A percentile compares a stretch with the other conserved stretches of the same genome.
Conservation (phyloP, 2,888 invertebrate genomes). For the Pyrrhia umbra region DNA sequence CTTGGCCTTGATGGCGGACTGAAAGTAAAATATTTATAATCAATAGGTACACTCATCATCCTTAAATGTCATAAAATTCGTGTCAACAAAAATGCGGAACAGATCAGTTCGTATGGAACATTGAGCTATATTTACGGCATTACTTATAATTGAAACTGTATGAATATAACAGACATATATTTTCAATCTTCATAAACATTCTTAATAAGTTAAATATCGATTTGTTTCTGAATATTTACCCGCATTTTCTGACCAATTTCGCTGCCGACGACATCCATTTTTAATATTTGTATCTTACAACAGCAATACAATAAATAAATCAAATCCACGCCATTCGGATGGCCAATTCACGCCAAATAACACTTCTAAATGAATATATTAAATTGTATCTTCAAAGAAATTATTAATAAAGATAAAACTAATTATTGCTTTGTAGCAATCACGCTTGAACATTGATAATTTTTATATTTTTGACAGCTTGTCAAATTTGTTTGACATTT, state of each 20-base stretch:
- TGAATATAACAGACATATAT: not conserved
- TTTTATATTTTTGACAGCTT: slow-evolving; percentile 38
- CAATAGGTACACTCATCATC: slow-evolving; percentile 35
- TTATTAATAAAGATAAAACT: slow-evolving; percentile 13
- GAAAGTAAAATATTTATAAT: slow-evolving; percentile 69
- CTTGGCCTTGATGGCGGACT: slow-evolving; percentile 99
- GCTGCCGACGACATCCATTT: slow-evolving; percentile 95
- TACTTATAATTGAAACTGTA: not conserved
- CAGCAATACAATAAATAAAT: slow-evolving; percentile 46
- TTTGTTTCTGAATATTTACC: slow-evolving; percentile 87
- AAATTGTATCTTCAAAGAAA: slow-evolving; percentile 5
- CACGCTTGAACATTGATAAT: not conserved
- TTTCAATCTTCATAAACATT: not conserved
- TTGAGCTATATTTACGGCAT: not conserved
- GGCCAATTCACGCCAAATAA: slow-evolving; percentile 20
- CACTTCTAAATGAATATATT: slow-evolving; percentile 24
- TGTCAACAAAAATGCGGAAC: slow-evolving; percentile 39
- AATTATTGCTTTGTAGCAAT: not conserved
- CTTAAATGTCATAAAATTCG: slow-evolving; percentile 9
- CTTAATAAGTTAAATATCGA: slow-evolving; percentile 11
- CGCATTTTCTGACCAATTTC: slow-evolving; percentile 97
- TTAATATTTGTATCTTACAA: slow-evolving; percentile 57
- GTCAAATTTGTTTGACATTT: slow-evolving; percentile 23
- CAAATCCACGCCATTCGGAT: slow-evolving; percentile 32
- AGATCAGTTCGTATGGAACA: not conserved